Base-by-base conservation (phyloP, 2,113 vertebrate species). In the Cynocephalus volans region DNA sequence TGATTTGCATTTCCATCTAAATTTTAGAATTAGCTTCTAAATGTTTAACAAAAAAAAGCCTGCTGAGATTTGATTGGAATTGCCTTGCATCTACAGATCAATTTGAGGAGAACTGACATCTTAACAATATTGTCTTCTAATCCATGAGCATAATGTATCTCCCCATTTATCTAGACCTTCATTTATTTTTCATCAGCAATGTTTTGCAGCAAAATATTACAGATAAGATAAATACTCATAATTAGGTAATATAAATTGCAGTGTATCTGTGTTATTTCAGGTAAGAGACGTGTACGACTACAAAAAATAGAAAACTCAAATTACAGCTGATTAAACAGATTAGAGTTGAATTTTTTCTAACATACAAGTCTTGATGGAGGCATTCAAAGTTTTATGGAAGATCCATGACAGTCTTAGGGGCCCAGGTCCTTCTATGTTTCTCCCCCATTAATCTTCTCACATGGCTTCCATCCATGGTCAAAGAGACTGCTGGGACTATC, bases 11-110 rank as follows among this genome's bases (percentile, higher is more conserved):
- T 69, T 58, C 62, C 50, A n/a, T 28, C 58, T 90, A 69, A 21
- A 56, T 50, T 76, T 90, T 69, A 84, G 8, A 84, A 58, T 69
- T 93, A 64, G 45, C 15, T 79, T 93, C 65, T 84, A 33, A 77
- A 62, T 48, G 41, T 15, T 1, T 67, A 52, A 48, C 19, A 36
- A 54, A 77, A 93, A 93, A 45, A 36, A 26, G 23, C 0, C 10
- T 60, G 18, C 58, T 88, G 17, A 28, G 48, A 81, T 50, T 69
- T 90, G 24, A 26, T 60, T 76, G 5, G n/a, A 82, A 24, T 60
- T 76, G 24, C 26, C 58, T 36, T 64, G 86, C 89, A n/a, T 56
- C 77, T 33, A 18, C n/a, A 31, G 19, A 45, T 26, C 26, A 88
- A 4, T 48, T 73, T 88, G 41, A 85, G 14, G 13, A 72, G 7